A percentile compares a stretch with the other conserved stretches of the same genome.
These are phyloP conservation scores for Microcaecilia unicolor DNA, from an alignment of 2,797 vertebrate species.

Conservation along the genomic window DNA sequence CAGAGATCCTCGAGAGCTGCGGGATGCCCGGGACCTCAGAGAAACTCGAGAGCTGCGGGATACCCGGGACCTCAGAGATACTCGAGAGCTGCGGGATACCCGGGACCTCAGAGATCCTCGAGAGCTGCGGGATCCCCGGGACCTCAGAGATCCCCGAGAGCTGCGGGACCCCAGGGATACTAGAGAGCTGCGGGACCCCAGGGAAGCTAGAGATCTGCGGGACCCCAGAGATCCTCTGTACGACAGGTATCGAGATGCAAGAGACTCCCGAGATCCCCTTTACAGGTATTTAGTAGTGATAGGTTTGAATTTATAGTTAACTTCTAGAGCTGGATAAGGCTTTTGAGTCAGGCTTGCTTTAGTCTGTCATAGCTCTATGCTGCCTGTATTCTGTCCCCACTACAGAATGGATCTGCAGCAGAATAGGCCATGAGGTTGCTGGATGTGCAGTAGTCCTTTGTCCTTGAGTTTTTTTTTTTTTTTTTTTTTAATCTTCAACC, in stretches of 20 bases:
- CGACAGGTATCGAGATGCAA: constrained; percentile 32
- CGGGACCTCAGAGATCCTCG: constrained; percentile 57
- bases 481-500: too few relatives aligned
- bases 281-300: too few relatives aligned
- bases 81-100: constrained; percentile 42
- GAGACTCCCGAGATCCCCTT: constrained; percentile 54
- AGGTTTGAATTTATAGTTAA: too few relatives aligned
- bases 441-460: too few relatives aligned
- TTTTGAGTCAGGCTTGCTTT: too few relatives aligned
- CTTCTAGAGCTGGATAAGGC: too few relatives aligned
- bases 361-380: too few relatives aligned
- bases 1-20: constrained; percentile 47
- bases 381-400: too few relatives aligned
- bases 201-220: background rate
- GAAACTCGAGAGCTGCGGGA: constrained; percentile 18
- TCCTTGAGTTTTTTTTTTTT: too few relatives aligned
- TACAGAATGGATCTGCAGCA: too few relatives aligned
- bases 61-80: constrained; percentile 2
- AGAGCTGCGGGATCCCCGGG: constrained; percentile 40
- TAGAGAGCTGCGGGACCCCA: constrained; percentile 42
- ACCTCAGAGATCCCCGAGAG: constrained; percentile 54
- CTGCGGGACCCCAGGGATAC: constrained; percentile 41
- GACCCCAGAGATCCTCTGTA: constrained; percentile 32
- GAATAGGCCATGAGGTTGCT: too few relatives aligned
- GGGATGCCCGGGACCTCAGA: constrained; percentile 47